phyloP scores from a whole-genome alignment of 2,797 vertebrate species.

The Gymnoscopelus microlampas region DNA sequence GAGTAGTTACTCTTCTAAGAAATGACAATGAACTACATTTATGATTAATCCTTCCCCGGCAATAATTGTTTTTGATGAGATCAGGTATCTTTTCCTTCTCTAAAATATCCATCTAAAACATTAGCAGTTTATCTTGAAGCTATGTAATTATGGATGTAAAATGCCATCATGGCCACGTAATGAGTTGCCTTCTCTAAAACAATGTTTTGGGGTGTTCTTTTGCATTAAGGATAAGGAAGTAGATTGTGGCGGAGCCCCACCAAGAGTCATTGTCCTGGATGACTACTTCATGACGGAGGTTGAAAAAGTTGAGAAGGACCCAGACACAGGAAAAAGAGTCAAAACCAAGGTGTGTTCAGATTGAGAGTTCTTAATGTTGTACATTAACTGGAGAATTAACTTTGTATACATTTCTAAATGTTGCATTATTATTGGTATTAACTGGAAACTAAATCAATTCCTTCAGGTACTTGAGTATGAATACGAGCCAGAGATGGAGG shows the following conservation, averaged over 20 bases:
- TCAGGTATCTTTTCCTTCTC: not conserved
- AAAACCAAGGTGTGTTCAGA: slow-evolving; percentile 89
- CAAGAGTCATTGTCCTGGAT: slow-evolving; percentile 95
- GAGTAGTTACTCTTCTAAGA: not conserved
- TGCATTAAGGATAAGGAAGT: slow-evolving; percentile 93
- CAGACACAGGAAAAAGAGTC: slow-evolving; percentile 92
- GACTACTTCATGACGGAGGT: slow-evolving; percentile 99
- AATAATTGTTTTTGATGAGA: not conserved
- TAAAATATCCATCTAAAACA: not conserved
- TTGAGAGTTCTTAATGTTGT: not conserved
- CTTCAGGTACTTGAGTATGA: slow-evolving; percentile 94
- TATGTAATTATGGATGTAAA: too few species aligned
- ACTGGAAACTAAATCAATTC: not conserved
- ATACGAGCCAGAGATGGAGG: slow-evolving; percentile 98
- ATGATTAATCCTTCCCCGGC: not conserved
- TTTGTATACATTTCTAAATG: not conserved
- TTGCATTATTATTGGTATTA: not conserved
- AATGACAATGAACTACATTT: not conserved
- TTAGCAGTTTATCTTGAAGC: not conserved
- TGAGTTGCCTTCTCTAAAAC: too few species aligned
- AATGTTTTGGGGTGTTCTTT: not conserved
- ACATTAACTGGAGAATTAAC: not conserved
- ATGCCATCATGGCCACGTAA: too few species aligned
- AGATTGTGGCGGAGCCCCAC: slow-evolving; percentile 95
- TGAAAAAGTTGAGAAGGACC: slow-evolving; percentile 94